These are phyloP conservation scores for Apodemia mormo DNA, from an alignment of 2,888 invertebrate species.

Conservation along the genomic window DNA sequence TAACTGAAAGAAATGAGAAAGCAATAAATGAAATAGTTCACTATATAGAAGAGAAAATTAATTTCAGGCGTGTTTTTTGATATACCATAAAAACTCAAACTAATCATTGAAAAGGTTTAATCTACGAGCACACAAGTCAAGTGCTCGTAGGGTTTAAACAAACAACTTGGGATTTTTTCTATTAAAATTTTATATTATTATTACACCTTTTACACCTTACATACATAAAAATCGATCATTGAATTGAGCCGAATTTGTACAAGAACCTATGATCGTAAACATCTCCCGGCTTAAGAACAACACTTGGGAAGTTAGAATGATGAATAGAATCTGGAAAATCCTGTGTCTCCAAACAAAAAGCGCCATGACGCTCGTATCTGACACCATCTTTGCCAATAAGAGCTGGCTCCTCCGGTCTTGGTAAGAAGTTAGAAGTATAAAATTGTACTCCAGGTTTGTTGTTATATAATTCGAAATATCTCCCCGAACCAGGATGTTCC, in stretches of 20 bases:
- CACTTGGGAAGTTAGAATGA: constrained; percentile 88
- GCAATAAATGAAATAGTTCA: too few species aligned
- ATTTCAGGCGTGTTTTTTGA: too few species aligned
- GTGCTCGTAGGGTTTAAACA: too few species aligned
- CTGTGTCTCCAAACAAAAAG: constrained; percentile 95
- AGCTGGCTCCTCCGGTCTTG: constrained; percentile 69
- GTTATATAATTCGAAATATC: constrained; percentile 89
- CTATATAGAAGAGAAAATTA: too few species aligned
- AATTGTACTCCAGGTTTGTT: constrained; percentile 96
- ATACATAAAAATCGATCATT: neutral
- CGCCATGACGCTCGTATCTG: constrained; percentile 88
- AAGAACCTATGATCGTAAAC: constrained; percentile 86
- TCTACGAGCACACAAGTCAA: accelerated
- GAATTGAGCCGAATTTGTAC: constrained; percentile 84
- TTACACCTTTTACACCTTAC: too few species aligned
- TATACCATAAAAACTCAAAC: too few species aligned
- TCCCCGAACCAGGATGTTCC: constrained; percentile 85
- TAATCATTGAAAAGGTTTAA: too few species aligned
- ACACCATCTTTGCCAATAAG: constrained; percentile 60
- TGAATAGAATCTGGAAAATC: constrained; percentile 95
- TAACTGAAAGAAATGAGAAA: too few species aligned
- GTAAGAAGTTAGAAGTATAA: constrained; percentile 90
- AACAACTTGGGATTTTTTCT: too few species aligned
- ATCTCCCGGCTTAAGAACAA: constrained; percentile 85
- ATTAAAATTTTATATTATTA: too few species aligned